phyloP scores from a whole-genome alignment of 2,113 vertebrate genomes.

The Trichomycterus rosablanca region DNA sequence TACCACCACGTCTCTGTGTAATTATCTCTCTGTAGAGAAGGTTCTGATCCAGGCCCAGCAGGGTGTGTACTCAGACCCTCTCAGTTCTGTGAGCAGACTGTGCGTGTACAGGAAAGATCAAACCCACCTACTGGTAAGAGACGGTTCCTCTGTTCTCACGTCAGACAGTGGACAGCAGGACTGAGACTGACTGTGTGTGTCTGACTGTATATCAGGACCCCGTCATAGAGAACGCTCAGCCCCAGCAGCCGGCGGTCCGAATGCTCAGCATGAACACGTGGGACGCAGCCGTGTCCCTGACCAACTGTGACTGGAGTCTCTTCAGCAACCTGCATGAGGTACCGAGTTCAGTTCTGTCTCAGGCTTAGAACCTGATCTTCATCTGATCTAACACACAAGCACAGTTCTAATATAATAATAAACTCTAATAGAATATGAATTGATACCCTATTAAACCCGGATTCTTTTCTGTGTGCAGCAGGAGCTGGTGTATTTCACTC shows the following conservation, averaged over 20 bases:
- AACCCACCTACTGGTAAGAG: constrained; percentile 80
- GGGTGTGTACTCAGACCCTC: constrained; percentile 75
- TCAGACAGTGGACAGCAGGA: too few relatives aligned
- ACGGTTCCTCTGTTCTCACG: too few relatives aligned
- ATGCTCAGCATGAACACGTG: constrained; percentile 93
- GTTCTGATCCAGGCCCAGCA: constrained; percentile 82
- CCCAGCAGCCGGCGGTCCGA: constrained; percentile 78
- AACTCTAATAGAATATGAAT: too few relatives aligned
- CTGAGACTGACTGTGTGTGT: neutral
- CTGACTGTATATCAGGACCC: constrained; percentile 66
- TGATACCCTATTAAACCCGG: too few relatives aligned
- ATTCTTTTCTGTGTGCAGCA: too few relatives aligned
- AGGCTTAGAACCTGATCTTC: too few relatives aligned
- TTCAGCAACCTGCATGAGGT: constrained; percentile 93
- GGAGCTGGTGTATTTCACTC: constrained; percentile 93
- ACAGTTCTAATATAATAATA: too few relatives aligned
- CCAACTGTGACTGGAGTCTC: constrained; percentile 89
- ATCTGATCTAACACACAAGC: too few relatives aligned
- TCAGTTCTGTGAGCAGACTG: constrained; percentile 76
- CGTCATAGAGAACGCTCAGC: constrained; percentile 80
- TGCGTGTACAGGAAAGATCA: constrained; percentile 84
- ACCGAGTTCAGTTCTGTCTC: too few relatives aligned
- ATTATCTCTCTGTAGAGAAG: constrained; percentile 71
- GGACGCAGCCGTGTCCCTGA: constrained; percentile 89
- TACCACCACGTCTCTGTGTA: neutral